Evolutionary conservation across 2,797 vertebrate species (phyloP).

Genomic region (Liparis tanakae): DNA sequence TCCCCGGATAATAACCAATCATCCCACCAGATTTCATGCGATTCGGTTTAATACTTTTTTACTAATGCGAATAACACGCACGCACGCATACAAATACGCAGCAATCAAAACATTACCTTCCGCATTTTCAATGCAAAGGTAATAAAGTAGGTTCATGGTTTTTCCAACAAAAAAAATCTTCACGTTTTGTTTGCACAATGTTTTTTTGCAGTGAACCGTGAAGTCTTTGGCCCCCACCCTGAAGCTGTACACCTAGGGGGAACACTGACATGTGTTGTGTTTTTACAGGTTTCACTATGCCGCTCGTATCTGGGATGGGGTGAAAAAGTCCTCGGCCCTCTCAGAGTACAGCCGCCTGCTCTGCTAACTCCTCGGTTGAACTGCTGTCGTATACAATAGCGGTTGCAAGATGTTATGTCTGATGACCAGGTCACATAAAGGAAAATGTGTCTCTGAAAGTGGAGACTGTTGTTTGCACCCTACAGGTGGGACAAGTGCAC

Average conservation of each 20-base stretch:
- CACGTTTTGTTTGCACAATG: too few species aligned
- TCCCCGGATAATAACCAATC: too few species aligned
- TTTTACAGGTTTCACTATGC: conserved; percentile 91
- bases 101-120: too few species aligned
- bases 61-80: too few species aligned
- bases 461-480: background rate
- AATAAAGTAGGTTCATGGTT: background rate
- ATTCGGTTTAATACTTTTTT: too few species aligned
- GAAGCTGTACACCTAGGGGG: too few species aligned
- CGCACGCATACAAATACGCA: too few species aligned
- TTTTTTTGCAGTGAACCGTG: too few species aligned
- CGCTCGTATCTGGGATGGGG: conserved; percentile 93
- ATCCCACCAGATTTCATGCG: too few species aligned
- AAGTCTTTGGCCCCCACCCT: too few species aligned
- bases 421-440: background rate
- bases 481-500: background rate
- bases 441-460: background rate
- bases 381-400: background rate
- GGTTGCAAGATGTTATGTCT: background rate
- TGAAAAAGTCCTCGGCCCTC: conserved; percentile 92
- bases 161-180: background rate
- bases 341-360: conserved; percentile 93
- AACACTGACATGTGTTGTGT: conserved; percentile 6
- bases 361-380: conserved; percentile 65
- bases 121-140: too few species aligned